Evolutionary conservation across 2,888 invertebrate genomes (phyloP), one percentile per base, ranked within the genome.

Genomic region (Torymus aiolomorphi): DNA sequence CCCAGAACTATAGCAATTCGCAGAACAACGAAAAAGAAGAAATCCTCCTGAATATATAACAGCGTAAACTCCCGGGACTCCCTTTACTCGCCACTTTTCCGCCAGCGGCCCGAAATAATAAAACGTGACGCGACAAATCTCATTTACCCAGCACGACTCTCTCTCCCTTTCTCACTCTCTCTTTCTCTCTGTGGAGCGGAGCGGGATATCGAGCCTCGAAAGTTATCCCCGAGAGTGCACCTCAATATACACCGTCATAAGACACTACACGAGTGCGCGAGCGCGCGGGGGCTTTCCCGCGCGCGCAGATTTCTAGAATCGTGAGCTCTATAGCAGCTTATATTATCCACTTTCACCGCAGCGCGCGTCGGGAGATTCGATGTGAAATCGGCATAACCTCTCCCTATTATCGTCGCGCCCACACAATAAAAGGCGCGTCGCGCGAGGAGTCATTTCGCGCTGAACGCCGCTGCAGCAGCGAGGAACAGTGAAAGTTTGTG

Each of bases 331-430:
- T 11, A 20, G 61, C 24, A 18, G 16, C n/a, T n/a, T n/a, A n/a
- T n/a, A n/a, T n/a, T 56, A 24, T 31, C n/a, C 31, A 70, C 70
- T 70, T 70, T 70, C 70, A 18, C 70, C 13, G n/a, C 24, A 8
- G 1, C n/a, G 5, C 5, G 3, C 31, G 31, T 31, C 31, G 31
- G 31, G 31, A 31, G 31, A 31, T 2, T 3, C 42, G 42, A 63
- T 56, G 74, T 74, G 74, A 74, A 74, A 74, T 74, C 74, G 74
- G 31, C 74, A 56, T 73, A 65, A 65, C 54, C 65, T 63, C 42
- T 63, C 42, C 65, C 74, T 42, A 74, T 74, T 65, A 72, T 72
- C 42, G 14, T 63, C 12, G 3, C 18, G 56, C 57, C 71, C 20
- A 42, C 67, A 65, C 66, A 66, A 66, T 66, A 42, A 66, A 66